Evolutionary conservation across 2,113 vertebrate genomes (phyloP).

Genomic region (Puntigrus tetrazona): DNA sequence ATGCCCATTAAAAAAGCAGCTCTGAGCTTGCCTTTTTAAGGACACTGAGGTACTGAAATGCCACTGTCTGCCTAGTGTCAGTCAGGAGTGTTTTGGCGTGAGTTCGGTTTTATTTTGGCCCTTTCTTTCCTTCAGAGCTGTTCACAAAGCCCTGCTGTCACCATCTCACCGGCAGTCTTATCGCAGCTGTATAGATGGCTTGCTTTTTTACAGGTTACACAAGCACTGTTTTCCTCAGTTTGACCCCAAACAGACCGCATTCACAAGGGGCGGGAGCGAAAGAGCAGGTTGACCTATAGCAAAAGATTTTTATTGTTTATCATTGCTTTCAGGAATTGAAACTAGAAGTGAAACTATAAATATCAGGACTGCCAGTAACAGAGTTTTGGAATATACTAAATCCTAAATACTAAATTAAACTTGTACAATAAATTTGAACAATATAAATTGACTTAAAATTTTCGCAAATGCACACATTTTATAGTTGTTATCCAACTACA

Average conservation of each 20-base stretch:
- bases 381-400: background rate
- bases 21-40: constrained; percentile 25
- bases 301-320: background rate
- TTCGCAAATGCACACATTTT: background rate
- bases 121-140: constrained; percentile 48
- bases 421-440: background rate
- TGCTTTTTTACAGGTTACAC: constrained; percentile 55
- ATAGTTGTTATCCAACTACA: background rate
- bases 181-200: constrained; percentile 57
- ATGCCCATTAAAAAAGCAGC: constrained; percentile 9
- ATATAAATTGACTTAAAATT: background rate
- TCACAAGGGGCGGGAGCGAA: background rate
- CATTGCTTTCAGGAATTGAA: background rate
- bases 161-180: constrained; percentile 57
- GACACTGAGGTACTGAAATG: constrained; percentile 14
- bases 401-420: background rate
- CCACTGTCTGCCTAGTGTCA: constrained; percentile 47
- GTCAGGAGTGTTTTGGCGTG: constrained; percentile 53
- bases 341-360: background rate
- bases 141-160: constrained; percentile 59
- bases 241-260: constrained; percentile 7
- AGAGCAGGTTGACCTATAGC: background rate
- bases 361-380: background rate
- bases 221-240: constrained; percentile 37
- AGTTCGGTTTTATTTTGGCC: constrained; percentile 33